phyloP scores from a whole-genome alignment of 2,113 vertebrate genomes.

The Boulengerochromis microlepis region DNA sequence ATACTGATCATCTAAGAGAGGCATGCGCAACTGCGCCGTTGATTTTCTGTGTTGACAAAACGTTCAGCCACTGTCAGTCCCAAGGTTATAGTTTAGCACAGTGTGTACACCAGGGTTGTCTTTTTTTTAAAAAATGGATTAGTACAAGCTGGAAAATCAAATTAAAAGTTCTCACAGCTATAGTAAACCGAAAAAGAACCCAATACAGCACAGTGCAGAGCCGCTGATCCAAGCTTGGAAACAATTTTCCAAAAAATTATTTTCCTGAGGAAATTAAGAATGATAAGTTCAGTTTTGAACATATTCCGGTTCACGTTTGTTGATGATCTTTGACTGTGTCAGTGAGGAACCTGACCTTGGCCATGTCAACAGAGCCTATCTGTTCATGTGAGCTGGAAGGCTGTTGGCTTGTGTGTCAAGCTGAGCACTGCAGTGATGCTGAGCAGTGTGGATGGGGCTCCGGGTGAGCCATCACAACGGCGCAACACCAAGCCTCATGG shows the following conservation, averaged over 20 bases:
- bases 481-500: constrained; percentile 38
- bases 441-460: constrained; percentile 57
- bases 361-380: constrained; percentile 24
- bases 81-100: not conserved
- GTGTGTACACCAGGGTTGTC: not conserved
- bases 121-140: not conserved
- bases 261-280: not conserved
- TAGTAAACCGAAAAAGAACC: not conserved
- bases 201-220: not conserved
- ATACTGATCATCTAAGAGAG: constrained; percentile 2
- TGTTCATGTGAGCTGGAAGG: constrained; percentile 34
- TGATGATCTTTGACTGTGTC: not conserved
- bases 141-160: not conserved
- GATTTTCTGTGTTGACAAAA: not conserved
- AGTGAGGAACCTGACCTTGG: constrained; percentile 30
- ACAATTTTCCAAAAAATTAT: not conserved
- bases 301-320: not conserved
- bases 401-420: constrained; percentile 33
- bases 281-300: not conserved
- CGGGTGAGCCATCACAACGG: constrained; percentile 30
- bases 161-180: not conserved
- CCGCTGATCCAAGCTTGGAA: not conserved
- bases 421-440: constrained; percentile 53
- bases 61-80: not conserved
- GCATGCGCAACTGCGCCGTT: not conserved